Conservation (phyloP, 2,888 invertebrate genomes). For the Keiferia lycopersicella region DNA sequence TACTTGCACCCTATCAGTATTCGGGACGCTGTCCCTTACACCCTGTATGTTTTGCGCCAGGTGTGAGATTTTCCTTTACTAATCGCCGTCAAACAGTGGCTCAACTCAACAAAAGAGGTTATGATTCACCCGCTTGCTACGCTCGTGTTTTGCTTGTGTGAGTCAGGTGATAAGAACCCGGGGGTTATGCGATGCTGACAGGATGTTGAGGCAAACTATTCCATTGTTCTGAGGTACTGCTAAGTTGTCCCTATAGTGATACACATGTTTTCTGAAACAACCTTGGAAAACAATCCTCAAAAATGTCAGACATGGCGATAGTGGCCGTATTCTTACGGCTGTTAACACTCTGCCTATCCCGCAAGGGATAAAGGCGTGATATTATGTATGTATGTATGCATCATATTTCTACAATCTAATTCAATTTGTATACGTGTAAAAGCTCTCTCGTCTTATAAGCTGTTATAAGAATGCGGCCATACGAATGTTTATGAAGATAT, state of each 20-base stretch:
- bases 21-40: no score
- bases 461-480: slow-evolving; percentile 13
- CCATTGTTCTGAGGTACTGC: no score
- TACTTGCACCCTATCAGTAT: no score
- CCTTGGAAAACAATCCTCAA: no score
- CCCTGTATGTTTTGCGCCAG: no score
- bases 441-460: not conserved
- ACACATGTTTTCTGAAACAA: no score
- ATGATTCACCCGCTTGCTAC: slow-evolving; percentile 2
- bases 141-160: not conserved
- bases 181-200: not conserved
- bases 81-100: not conserved
- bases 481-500: slow-evolving; percentile 16
- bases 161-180: slow-evolving; percentile 9
- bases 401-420: slow-evolving; percentile 1
- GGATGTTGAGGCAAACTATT: not conserved
- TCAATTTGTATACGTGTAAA: not conserved
- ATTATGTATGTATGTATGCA: not conserved
- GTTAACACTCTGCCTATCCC: no score
- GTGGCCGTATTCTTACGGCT: no score
- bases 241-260: no score
- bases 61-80: no score
- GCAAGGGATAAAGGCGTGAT: no score
- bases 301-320: no score
- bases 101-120: slow-evolving; percentile 10